Base-by-base conservation (phyloP, 1,140 invertebrate genomes). In the Tetramorium simillimum region DNA sequence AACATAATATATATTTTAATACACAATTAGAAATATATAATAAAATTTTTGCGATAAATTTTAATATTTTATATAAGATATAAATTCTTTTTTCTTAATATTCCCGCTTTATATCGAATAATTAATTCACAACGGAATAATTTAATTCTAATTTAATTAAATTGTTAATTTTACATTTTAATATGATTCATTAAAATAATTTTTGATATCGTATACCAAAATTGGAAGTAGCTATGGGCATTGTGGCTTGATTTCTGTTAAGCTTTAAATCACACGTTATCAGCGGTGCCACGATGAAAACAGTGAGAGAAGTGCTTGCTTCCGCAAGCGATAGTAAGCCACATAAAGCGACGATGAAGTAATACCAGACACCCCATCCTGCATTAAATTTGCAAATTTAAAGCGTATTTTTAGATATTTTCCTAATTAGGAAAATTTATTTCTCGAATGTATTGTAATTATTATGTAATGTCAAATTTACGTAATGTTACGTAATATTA, bases 351-450 rank as follows among this genome's bases (percentile, higher is more conserved):
- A 93, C 63, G 12, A 92, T 21, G 24, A 92, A 91, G 43, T 87
- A 91, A 76, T 93, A 86, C 72, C 86, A 93, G 1, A 89, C 21
- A 16, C 92, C 92, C 92, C 92, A 93, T 86, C 92, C 92, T 93
- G 60, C 49, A 63, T 43, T 73, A 53, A 85, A 49, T 72, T 28
- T 58, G 16, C 24, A 58, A 72, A 60, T 65, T 53, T 14, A 10
- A 60, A 58, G 18, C 1, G 18, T 40, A 46, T 12, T 5, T 46
- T 40, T 43, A 28, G 12, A 12, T 21, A 60, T 73, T 73, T 33
- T 9, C 12, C 14, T 46, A 18, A 24, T 10, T 58, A 43, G 14
- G 0, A 69, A 67, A 69, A 24, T 4, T 37, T 16, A 24, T 21
- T 10, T 18, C 3, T n/a, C 24, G n/a, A n/a, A 62, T 63, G 9